These are phyloP conservation scores for Chrysopilus asiliformis DNA, from an alignment of 2,888 invertebrate species.

Conservation along the genomic window DNA sequence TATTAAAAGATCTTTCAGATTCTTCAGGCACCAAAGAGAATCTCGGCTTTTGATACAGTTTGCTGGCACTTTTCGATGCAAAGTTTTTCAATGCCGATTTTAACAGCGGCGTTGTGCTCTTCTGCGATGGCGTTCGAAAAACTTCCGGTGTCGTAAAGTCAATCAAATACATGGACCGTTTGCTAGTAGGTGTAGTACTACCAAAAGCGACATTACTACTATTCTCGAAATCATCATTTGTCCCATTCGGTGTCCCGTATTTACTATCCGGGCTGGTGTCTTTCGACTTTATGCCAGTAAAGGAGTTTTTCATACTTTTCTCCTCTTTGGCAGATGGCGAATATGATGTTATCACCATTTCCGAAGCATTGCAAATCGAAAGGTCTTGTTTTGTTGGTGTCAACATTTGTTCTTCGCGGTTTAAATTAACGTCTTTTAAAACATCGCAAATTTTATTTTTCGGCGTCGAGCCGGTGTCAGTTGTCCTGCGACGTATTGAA, in stretches of 20 bases:
- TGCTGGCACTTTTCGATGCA: too few relatives aligned
- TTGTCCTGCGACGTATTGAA: too few relatives aligned
- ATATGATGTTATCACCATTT: slow-evolving; percentile 29
- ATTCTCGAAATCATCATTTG: slow-evolving; percentile 14
- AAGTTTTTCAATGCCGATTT: too few relatives aligned
- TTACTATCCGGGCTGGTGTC: slow-evolving; percentile 18
- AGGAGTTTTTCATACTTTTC: slow-evolving; percentile 25
- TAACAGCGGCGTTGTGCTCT: slow-evolving; percentile 2
- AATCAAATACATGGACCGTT: slow-evolving; percentile 28
- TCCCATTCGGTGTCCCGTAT: slow-evolving; percentile 21
- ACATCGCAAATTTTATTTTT: too few relatives aligned
- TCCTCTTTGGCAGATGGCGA: slow-evolving; percentile 26
- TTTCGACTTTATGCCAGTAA: slow-evolving; percentile 20
- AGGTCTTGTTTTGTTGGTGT: slow-evolving; percentile 1
- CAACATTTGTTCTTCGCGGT: too few relatives aligned
- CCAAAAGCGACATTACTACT: not conserved
- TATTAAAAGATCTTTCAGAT: too few relatives aligned
- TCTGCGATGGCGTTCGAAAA: too few relatives aligned
- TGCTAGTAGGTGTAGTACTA: slow-evolving; percentile 21
- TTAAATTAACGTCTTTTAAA: too few relatives aligned
- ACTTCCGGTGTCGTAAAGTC: slow-evolving; percentile 28
- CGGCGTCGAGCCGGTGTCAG: too few relatives aligned
- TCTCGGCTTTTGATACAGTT: too few relatives aligned
- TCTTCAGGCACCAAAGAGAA: too few relatives aligned
- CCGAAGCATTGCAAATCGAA: slow-evolving; percentile 22